Base-by-base conservation (phyloP, 2,888 invertebrate genomes). In the Euplagia quadripunctaria region DNA sequence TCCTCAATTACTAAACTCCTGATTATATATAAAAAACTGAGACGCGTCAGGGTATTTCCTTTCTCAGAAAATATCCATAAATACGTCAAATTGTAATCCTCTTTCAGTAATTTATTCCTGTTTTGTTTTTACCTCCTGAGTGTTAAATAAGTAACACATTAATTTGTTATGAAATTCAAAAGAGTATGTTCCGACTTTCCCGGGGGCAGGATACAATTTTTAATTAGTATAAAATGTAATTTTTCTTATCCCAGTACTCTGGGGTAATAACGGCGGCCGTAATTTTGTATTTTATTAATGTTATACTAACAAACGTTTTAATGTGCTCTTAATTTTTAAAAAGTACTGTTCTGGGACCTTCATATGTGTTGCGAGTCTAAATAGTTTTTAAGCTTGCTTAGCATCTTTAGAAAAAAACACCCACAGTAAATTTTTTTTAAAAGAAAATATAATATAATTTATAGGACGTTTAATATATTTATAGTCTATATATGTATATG, bases 241-340 rank as follows among this genome's bases (percentile, higher is more conserved):
- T 84, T 86, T 87, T 87, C 87, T 80, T 84, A 78, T 77, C 79
- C 76, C 82, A 31, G 74, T 84, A 85, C 85, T 86, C 80, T 73
- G 80, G 82, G 79, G 80, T 81, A 80, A 82, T 85, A 86, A 85
- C 80, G 83, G 81, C 81, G 87, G 83, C 82, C 82, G 85, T 88
- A 83, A 85, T 85, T 87, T 85, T 79, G 75, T 84, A 87, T 87
- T 89, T 87, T 79, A 85, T 86, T 86, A 88, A 89, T 88, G 82
- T 87, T 86, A 85, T 84, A 84, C 82, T 86, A 90, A 88, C 87
- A 89, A 81, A 85, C 82, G 77, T 77, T 81, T 79, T 82, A 88
- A 85, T 85, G 84, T 78, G 79, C 82, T 82, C 82, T 82, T 85
- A 83, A 84, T 87, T 86, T 87, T 86, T 83, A 83, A 82, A 72